Evolutionary conservation across 1,140 invertebrate genomes (phyloP).

Genomic region (Lepidurus packardi): DNA sequence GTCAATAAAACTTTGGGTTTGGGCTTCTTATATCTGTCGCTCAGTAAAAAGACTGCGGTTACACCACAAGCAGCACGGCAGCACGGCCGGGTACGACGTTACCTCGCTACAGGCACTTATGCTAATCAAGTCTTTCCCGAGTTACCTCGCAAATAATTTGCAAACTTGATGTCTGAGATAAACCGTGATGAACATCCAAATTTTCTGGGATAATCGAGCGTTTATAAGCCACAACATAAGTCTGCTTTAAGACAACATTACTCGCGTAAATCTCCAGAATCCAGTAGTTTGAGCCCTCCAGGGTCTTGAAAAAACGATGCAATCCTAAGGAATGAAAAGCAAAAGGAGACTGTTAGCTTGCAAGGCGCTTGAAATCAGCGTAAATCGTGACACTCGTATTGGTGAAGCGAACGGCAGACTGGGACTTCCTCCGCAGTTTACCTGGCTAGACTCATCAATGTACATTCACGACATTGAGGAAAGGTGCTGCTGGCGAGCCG

Average conservation of each 20-base stretch:
- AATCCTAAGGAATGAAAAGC: too few species aligned
- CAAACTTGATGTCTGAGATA: conserved; percentile 3
- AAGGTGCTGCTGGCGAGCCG: not conserved
- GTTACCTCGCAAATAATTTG: conserved; percentile 5
- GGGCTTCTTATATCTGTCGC: not conserved
- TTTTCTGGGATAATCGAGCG: not conserved
- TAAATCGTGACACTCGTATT: not conserved
- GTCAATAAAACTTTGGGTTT: conserved; percentile 16
- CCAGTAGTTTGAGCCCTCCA: too few species aligned
- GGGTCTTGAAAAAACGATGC: too few species aligned
- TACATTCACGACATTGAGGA: conserved; percentile 3
- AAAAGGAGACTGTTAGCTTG: too few species aligned
- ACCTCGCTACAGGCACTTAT: conserved; percentile 21
- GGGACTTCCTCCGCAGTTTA: not conserved
- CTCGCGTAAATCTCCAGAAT: too few species aligned
- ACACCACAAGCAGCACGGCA: not conserved
- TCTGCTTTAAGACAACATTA: too few species aligned
- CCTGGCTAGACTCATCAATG: conserved; percentile 21
- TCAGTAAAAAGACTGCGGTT: conserved; percentile 15
- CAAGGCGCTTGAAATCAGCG: not conserved
- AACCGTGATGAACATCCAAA: not conserved
- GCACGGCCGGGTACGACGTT: not conserved
- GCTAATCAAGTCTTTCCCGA: not conserved
- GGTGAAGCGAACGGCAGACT: not conserved
- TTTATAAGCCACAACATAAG: not conserved